Evolutionary conservation across 2,113 vertebrate genomes (phyloP), one percentile per base, ranked within the genome.

Genomic region (Henicopernis longicauda): DNA sequence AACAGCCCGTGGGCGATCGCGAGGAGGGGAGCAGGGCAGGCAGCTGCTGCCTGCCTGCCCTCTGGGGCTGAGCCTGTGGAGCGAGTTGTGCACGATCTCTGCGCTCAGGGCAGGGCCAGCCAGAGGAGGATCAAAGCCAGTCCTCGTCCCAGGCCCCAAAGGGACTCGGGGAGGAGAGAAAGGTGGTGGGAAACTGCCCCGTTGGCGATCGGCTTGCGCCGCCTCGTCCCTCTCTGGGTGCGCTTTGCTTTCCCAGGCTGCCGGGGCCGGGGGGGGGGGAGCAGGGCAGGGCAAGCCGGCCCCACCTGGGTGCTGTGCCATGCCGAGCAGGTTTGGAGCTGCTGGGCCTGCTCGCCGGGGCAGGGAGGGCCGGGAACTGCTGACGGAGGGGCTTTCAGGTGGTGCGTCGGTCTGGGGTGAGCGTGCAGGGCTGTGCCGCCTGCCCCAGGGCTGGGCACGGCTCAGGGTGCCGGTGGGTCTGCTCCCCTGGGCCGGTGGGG

Each of bases 1-100:
- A 16, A 1, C 71, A 66, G 67, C 70, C 61, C 1, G 0, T 6
- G 71, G 73, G 78, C 0, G 2, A n/a, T 3, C 1, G 3, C 1
- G 4, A 5, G 0, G 3, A 10, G 45, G 29, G 40, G 50, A 45
- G 69, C 3, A 1, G 76, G 32, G 38, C 38, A 9, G 23, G 20
- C 15, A 9, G 49, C 45, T 29, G 49, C 54, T 25, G 27, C 44
- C 54, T 1, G 2, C 32, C 66, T 11, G 32, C 36, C n/a, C 19
- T 13, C 27, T 5, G 57, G 78, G 62, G 54, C 72, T 14, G 58
- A 34, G 80, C 66, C 44, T 7, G 21, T 44, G 90, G 49, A 27
- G 34, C 3, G 18, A 55, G 79, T 6, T n/a, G 52, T 18, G 57
- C 4, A 0, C 0, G 3, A 45, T 16, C 73, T 62, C 55, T 67